Evolutionary conservation across 2,797 vertebrate species (phyloP), one percentile per base, ranked within the genome.

Genomic region (Ara ararauna): DNA sequence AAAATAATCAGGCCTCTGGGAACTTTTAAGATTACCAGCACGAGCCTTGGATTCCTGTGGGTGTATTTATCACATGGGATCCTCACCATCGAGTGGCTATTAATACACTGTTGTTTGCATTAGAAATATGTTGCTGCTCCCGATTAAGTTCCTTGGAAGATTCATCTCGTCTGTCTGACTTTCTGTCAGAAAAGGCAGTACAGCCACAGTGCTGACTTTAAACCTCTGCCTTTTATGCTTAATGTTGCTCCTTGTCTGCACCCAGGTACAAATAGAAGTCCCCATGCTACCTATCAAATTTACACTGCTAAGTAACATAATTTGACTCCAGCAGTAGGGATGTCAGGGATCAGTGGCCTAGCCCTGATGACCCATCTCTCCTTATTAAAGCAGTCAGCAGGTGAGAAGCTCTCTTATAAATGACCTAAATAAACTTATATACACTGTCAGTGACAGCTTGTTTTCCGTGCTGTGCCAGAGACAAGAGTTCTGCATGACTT

Each of bases 1-100:
- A 36, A 85, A 96, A 91, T 93, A 97, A 97, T 91, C 89, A 64
- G 89, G 20, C 94, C 88, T 94, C 51, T 88, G 96, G 93, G 96
- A 97, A 67, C 80, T 89, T 93, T 94, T n/a, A 88, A 86, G n/a
- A 50, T 94, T 70, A 76, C 87, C 78, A 95, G 65, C 77, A 91
- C 2, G 13, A 94, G 81, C 89, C 85, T 77, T 47, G 88, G 62
- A 47, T 95, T 92, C 91, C 85, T 40, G 3, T 68, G 82, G 85
- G 85, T 89, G 48, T 64, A 38, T 96, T 97, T 94, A 93, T 95
- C 91, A 91, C 30, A 36, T n/a, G 89, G 85, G 95, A 79, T 73
- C 50, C 50, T 90, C 64, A 85, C 62, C 40, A 4, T 4, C 17
- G 86, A 92, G 70, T 58, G 79, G 75, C 34, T 87, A 44, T 90